Evolutionary conservation across 2,113 vertebrate genomes (phyloP).

Genomic region (Perccottus glenii): DNA sequence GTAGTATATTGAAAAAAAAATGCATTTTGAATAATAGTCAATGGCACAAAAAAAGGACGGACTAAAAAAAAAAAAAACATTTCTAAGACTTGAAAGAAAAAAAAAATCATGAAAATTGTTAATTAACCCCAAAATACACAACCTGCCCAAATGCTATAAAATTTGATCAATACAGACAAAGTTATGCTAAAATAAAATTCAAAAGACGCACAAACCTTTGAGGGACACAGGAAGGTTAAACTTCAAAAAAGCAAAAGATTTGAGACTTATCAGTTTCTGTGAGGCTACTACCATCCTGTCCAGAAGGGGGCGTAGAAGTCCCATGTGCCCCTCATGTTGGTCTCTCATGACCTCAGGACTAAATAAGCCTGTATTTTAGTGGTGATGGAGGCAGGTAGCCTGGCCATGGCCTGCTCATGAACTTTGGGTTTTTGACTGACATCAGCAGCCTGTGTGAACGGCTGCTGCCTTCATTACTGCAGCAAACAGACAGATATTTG

Average conservation of each 20-base stretch:
- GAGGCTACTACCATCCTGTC: slow-evolving; percentile 32
- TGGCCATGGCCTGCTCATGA: slow-evolving; percentile 66
- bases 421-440: slow-evolving; percentile 75
- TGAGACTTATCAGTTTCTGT: too few relatives aligned
- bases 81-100: too few relatives aligned
- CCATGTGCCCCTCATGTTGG: slow-evolving; percentile 20
- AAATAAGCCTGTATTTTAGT: slow-evolving; percentile 32
- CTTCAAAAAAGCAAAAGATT: background rate
- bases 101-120: too few relatives aligned
- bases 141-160: too few relatives aligned
- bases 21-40: too few relatives aligned
- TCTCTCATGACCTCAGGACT: slow-evolving; percentile 26
- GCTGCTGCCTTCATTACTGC: slow-evolving; percentile 73
- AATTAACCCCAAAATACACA: too few relatives aligned
- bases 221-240: background rate
- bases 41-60: too few relatives aligned
- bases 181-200: background rate
- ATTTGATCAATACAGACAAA: too few relatives aligned
- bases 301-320: slow-evolving; percentile 76
- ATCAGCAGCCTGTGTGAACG: slow-evolving; percentile 74
- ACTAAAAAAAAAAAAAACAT: too few relatives aligned
- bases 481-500: slow-evolving; percentile 84
- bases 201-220: too few relatives aligned
- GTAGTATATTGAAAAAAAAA: too few relatives aligned
- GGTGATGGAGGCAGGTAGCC: slow-evolving; percentile 65